Conservation (phyloP, 2,113 vertebrate species). For the Dasyurus viverrinus region DNA sequence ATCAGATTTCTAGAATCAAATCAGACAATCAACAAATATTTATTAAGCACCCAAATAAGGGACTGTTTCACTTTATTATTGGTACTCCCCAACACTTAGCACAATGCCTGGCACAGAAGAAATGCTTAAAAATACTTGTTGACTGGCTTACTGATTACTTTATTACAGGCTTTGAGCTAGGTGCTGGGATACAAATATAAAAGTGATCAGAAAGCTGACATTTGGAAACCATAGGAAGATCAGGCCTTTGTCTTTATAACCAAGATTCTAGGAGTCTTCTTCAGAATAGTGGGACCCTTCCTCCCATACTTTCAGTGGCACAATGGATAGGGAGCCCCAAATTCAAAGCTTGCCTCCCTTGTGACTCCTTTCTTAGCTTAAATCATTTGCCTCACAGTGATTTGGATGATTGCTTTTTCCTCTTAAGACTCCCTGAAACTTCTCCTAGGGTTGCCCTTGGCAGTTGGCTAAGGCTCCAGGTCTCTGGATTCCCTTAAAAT, state of each 20-base stretch:
- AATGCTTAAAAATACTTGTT: neutral
- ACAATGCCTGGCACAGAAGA: neutral
- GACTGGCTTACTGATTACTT: neutral
- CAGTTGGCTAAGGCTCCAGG: neutral
- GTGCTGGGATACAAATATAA: neutral
- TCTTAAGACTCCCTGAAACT: neutral
- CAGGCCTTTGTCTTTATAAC: neutral
- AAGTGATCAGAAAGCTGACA: neutral
- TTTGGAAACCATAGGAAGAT: neutral
- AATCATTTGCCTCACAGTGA: neutral
- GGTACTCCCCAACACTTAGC: neutral
- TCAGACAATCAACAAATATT: neutral
- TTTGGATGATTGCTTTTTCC: neutral
- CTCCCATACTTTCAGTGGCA: neutral
- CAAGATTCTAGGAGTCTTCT: neutral
- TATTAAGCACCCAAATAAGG: neutral
- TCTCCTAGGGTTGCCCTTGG: rapidly evolving
- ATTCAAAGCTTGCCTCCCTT: neutral
- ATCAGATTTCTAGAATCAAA: neutral
- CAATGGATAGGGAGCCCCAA: neutral
- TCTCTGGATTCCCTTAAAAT: neutral
- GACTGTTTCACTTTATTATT: neutral
- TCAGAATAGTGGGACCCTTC: neutral
- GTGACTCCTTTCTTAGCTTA: neutral
- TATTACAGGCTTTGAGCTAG: neutral